Conservation (phyloP, 2,113 vertebrate genomes). For the Aegithalos caudatus region DNA sequence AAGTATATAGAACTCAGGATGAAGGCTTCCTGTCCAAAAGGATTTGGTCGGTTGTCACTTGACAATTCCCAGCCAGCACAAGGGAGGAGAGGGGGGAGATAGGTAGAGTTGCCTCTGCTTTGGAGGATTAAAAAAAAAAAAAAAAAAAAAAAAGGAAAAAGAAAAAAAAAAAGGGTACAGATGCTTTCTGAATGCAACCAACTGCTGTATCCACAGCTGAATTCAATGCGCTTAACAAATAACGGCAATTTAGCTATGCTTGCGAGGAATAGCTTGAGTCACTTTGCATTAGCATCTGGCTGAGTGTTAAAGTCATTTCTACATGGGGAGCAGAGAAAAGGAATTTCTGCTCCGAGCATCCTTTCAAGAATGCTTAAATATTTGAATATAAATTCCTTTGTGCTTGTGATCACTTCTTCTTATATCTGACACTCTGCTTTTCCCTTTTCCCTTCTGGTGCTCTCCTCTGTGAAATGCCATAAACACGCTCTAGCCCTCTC, state of each 20-base stretch:
- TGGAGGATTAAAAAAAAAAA: slow-evolving; percentile 67
- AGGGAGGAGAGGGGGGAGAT: slow-evolving; percentile 66
- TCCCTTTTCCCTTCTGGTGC: slow-evolving; percentile 47
- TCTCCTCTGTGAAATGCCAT: slow-evolving; percentile 6
- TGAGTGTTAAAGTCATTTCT: slow-evolving; percentile 81
- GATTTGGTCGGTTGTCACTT: slow-evolving; percentile 84
- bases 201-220: slow-evolving; percentile 85
- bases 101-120: slow-evolving; percentile 77
- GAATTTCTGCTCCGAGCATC: slow-evolving; percentile 78
- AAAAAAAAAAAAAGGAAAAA: background rate
- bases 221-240: slow-evolving; percentile 96
- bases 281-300: slow-evolving; percentile 92
- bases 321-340: slow-evolving; percentile 77
- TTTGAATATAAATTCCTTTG: slow-evolving; percentile 82
- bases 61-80: slow-evolving; percentile 81
- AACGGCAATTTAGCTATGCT: slow-evolving; percentile 91
- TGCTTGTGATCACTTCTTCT: slow-evolving; percentile 74
- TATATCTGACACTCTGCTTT: slow-evolving; percentile 68
- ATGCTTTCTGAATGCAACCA: slow-evolving; percentile 81
- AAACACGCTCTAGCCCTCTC: slow-evolving; percentile 2
- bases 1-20: slow-evolving; percentile 75
- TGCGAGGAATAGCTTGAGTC: slow-evolving; percentile 88
- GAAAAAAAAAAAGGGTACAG: slow-evolving; percentile 62
- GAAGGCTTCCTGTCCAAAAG: slow-evolving; percentile 83
- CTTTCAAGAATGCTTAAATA: slow-evolving; percentile 85